Conservation (phyloP, 1,140 invertebrate genomes). For the Telenomus remus region DNA sequence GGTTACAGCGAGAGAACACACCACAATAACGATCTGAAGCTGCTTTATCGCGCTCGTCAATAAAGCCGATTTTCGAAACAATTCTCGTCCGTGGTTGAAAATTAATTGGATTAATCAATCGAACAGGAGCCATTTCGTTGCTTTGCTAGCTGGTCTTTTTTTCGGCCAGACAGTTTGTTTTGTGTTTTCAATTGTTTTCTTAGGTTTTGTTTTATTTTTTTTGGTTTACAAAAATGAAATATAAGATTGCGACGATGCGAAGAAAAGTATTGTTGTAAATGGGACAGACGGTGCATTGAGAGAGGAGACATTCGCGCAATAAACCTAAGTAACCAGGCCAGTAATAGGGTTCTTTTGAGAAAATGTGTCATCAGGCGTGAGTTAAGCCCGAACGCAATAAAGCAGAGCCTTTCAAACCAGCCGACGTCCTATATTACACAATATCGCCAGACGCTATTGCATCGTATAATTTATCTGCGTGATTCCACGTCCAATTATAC, state of each 20-base stretch:
- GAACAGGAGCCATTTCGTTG: too few relatives aligned
- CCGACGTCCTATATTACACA: slow-evolving; percentile 9
- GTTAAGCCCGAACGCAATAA: slow-evolving; percentile 22
- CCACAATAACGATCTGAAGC: too few relatives aligned
- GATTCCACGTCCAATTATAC: too few relatives aligned
- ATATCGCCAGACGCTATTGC: neutral
- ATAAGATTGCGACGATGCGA: too few relatives aligned
- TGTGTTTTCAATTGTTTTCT: slow-evolving; percentile 1
- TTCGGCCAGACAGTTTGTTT: too few relatives aligned
- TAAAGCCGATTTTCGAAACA: too few relatives aligned
- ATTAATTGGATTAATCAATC: neutral
- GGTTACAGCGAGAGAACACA: too few relatives aligned
- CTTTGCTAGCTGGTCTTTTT: too few relatives aligned
- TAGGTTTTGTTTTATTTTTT: too few relatives aligned
- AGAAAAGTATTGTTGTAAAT: neutral
- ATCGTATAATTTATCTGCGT: too few relatives aligned
- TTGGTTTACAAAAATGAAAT: too few relatives aligned
- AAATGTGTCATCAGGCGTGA: slow-evolving; percentile 14
- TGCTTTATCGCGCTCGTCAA: too few relatives aligned
- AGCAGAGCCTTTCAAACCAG: slow-evolving; percentile 19
- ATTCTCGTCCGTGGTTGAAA: neutral
- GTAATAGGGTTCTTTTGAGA: slow-evolving; percentile 14
- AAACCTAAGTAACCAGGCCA: slow-evolving; percentile 18
- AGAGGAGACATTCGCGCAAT: slow-evolving; percentile 16
- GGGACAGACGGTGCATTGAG: slow-evolving; percentile 12